Percentiles rank a stretch among this genome's conserved stretches.
These are phyloP conservation scores for Galeopsomyia nigrocyanea DNA, from an alignment of 2,888 invertebrate genomes.

Conservation along the genomic window DNA sequence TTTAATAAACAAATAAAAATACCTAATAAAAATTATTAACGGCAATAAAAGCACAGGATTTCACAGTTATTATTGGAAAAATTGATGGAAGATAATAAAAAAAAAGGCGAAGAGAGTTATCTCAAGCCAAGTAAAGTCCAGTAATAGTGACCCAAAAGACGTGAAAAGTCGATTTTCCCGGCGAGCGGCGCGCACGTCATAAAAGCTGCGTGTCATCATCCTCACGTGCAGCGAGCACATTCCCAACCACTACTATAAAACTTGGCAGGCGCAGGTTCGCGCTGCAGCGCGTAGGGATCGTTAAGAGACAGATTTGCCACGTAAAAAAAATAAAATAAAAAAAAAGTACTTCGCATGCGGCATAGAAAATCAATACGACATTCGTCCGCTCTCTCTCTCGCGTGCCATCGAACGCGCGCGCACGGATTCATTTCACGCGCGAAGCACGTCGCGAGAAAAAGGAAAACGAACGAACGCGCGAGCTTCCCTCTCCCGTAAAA, in stretches of 20 bases:
- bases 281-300: slow-evolving; percentile 11
- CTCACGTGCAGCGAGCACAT: neutral
- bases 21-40: too few species aligned
- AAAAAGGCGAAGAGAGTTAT: too few species aligned
- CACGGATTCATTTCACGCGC: slow-evolving; percentile 65
- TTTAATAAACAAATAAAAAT: too few species aligned
- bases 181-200: neutral
- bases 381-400: neutral
- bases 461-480: slow-evolving; percentile 54
- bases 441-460: slow-evolving; percentile 61
- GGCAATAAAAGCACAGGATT: too few species aligned
- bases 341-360: slow-evolving; percentile 37
- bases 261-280: neutral
- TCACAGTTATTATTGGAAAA: too few species aligned
- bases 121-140: too few species aligned
- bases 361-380: slow-evolving; percentile 43
- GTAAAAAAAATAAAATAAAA: slow-evolving; percentile 3
- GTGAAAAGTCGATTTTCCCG: neutral
- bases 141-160: neutral
- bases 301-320: slow-evolving; percentile 27
- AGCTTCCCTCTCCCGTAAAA: slow-evolving; percentile 54
- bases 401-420: slow-evolving; percentile 6
- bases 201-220: neutral
- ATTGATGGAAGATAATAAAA: too few species aligned
- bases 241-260: slow-evolving; percentile 1